Evolutionary conservation across 2,113 vertebrate genomes (phyloP), one percentile per base, ranked within the genome.

Genomic region (Petrocephalus zakoni): DNA sequence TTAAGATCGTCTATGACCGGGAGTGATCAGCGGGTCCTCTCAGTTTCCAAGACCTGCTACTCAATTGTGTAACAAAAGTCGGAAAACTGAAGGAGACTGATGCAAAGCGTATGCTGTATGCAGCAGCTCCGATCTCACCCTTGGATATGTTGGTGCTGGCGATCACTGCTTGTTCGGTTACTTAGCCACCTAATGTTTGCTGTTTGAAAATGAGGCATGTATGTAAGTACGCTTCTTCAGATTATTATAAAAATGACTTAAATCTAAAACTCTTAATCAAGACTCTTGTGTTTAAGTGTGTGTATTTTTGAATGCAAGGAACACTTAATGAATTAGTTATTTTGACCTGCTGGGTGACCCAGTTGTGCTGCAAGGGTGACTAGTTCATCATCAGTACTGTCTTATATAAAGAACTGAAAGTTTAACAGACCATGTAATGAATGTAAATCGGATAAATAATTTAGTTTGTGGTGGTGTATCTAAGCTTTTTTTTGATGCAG

Each of bases 1-100:
- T 95, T 90, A 95, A 94, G 90, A 92, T 95, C 2, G 90, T 94
- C 21, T 95, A 95, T 89, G 91, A 89, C 21, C 91, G 93, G 25
- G 92, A 95, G 37, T 95, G 86, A 94, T 64, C 25, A 19, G 11
- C 15, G 25, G 49, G 25, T 13, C 84, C 10, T n/a, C 52, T 56
- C 52, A 37, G 5, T 25, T 86, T 25, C 10, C 5, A n/a, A 75
- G 68, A 37, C 10, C 5, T 42, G 72, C 42, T 42, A 42, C 42
- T 42, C 3, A 42, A 42, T 25, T 29, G 10, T n/a, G 1, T 13
- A 68, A 68, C 10, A 13, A 13, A 29, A 68, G 61, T 68, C n/a
- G 1, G 61, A 68, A 68, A 68, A 29, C 61, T 68, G 9, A 29
- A 29, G 61, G n/a, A 68, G 3, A 29, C n/a, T 29, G 25, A 68